Evolutionary conservation across 2,888 invertebrate genomes (phyloP), one percentile per base, ranked within the genome.

Genomic region (Lepeophtheirus nordmannii): DNA sequence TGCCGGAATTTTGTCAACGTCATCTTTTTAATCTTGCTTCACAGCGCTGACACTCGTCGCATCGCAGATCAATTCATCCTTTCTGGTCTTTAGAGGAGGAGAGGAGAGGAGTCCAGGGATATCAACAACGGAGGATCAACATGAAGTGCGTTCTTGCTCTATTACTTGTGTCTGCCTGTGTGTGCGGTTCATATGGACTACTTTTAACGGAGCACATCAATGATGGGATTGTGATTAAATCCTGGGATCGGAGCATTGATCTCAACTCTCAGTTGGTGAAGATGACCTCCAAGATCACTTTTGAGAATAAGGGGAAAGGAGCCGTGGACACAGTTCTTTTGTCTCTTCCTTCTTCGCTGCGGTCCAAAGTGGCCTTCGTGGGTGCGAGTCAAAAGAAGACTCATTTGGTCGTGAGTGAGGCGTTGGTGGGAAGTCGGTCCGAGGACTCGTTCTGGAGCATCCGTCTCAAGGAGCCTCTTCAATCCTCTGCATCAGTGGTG

Each of bases 191-290:
- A 7, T 30, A 30, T 30, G 58, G 22, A 58, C 5, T 23, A 14
- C n/a, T 37, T 14, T n/a, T 37, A 12, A 17, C 37, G 11, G 61
- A 61, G 20, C 8, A 2, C n/a, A 37, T 61, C 61, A 2, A 23
- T 5, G 22, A 22, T 61, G 69, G 70, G 67, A 64, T 79, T 14
- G 73, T 77, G 1, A 73, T 77, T 68, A 73, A 73, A 75, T 88
- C 87, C 80, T 87, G 88, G 22, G 91, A 92, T 69, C 81, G 91
- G 74, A 83, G 83, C 62, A 82, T 96, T 71, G 93, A 96, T 77
- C 78, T 93, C 70, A 82, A 88, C 9, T 85, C 89, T 10, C 94
- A 94, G 76, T 80, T 96, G 68, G 89, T 89, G 2, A 92, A 89
- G 79, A 83, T 89, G 65, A 80, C 82, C 14, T 80, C 84, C 40